Evolutionary conservation across 2,113 vertebrate species (phyloP), one percentile per base, ranked within the genome.

Genomic region (Rhynchomys soricoides): DNA sequence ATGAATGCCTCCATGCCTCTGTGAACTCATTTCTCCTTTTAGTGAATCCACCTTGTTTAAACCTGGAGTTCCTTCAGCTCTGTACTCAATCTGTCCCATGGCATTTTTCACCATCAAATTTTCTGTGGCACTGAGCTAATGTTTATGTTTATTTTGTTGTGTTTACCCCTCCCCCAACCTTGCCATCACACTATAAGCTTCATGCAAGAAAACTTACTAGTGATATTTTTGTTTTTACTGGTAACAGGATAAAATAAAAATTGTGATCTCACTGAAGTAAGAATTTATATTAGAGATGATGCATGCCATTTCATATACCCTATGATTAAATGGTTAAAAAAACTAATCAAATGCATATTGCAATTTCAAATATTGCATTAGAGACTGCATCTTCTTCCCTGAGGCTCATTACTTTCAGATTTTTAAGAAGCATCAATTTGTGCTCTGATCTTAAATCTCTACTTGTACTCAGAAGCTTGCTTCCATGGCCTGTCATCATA

Each of bases 221-320:
- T 70, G 52, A 86, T 7, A 1, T 34, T 21, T 31, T 86, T 85
- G 24, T 45, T 89, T 95, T 57, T 81, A 78, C 21, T 93, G 45
- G 34, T 29, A 89, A 70, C 8, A 64, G 21, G 85, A 57, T 26
- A 91, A 94, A 91, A 87, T 86, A 86, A 95, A 90, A 95, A 78
- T 52, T 3, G 34, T 75, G 64, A 48, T 90, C 4, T 92, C 31
- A 59, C 31, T 8, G 57, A 95, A 77, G 45, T 57, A 93, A 85
- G 83, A 43, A 86, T 52, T 55, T 52, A 16, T 86, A 12, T 94
- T 96, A 77, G 64, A 66, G 29, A 48, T 89, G 66, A 95, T 22
- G 24, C 90, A 85, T 66, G 31, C 5, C 31, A n/a, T 34, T 34
- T 86, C 48, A 52, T 66, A 55, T 73, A 71, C 31, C 40, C 55